Percentiles rank a stretch among this genome's conserved stretches.
phyloP scores from a whole-genome alignment of 2,888 invertebrate species.

The Eupithecia subfuscata region DNA sequence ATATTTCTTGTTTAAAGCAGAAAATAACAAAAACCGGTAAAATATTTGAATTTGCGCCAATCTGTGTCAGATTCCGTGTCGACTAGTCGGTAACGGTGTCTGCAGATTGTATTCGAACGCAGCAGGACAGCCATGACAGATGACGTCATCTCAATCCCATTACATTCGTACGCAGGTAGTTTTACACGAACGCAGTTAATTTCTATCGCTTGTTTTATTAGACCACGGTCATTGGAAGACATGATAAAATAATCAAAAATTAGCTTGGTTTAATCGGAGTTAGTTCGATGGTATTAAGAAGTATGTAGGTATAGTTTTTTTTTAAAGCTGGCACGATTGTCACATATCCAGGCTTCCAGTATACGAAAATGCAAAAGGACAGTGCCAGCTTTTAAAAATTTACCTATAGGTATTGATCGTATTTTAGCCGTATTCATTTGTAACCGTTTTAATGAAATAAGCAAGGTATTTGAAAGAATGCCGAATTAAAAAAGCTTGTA shows the following conservation, averaged over 20 bases:
- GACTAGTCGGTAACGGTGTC: no score
- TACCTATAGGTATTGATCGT: background rate
- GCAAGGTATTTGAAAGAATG: background rate
- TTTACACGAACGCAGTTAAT: background rate
- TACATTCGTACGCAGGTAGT: background rate
- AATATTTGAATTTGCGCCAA: no score
- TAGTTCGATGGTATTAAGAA: background rate
- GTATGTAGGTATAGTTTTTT: background rate
- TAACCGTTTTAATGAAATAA: background rate
- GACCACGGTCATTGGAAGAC: background rate
- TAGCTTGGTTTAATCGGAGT: background rate
- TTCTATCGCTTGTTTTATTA: background rate
- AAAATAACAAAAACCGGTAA: no score
- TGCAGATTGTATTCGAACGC: background rate
- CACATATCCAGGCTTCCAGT: no score
- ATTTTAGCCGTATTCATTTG: background rate
- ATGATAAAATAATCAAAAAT: background rate
- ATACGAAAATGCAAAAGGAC: no score
- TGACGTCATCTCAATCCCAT: background rate
- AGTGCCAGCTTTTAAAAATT: no score
- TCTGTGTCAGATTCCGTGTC: no score
- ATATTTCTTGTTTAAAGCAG: no score
- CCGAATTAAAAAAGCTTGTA: background rate
- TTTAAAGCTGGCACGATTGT: no score
- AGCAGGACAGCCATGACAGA: background rate